A percentile compares a stretch with the other conserved stretches of the same genome.
These are phyloP conservation scores for Microdon myrmicae DNA, from an alignment of 2,888 invertebrate species.

Conservation along the genomic window DNA sequence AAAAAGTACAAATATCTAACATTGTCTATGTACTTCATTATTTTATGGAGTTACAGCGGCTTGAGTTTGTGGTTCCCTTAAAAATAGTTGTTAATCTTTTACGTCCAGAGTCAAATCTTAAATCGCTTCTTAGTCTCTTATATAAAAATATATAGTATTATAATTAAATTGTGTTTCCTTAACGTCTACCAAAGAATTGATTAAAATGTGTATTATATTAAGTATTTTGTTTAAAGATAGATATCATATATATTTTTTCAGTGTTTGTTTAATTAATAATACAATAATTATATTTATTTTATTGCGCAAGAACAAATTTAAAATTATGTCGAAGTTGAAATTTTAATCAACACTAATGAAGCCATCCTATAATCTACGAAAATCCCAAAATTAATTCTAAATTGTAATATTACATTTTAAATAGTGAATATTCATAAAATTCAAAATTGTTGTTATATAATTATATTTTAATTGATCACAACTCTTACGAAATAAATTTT, in stretches of 20 bases:
- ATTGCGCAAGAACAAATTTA: slow-evolving; percentile 30
- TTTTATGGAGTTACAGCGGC: slow-evolving; percentile 30
- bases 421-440: slow-evolving; percentile 34
- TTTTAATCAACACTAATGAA: slow-evolving; percentile 22
- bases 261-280: slow-evolving; percentile 8
- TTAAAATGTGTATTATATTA: no score
- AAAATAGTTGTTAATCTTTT: slow-evolving; percentile 23
- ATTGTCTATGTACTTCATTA: slow-evolving; percentile 29
- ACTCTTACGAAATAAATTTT: slow-evolving; percentile 63
- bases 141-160: slow-evolving; percentile 31
- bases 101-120: slow-evolving; percentile 25
- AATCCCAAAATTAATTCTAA: slow-evolving; percentile 32
- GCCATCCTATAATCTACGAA: no score
- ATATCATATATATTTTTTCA: slow-evolving; percentile 18
- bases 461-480: slow-evolving; percentile 67
- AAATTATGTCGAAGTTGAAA: slow-evolving; percentile 12
- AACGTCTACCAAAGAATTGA: no score
- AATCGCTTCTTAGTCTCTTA: slow-evolving; percentile 51
- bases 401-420: slow-evolving; percentile 53
- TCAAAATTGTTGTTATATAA: slow-evolving; percentile 55
- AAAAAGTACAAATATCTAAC: slow-evolving; percentile 45
- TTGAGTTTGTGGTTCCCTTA: no score
- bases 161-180: slow-evolving; percentile 15
- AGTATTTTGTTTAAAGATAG: no score
- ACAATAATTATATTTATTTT: slow-evolving; percentile 25